Percentiles rank a stretch among this genome's conserved stretches.
These are phyloP conservation scores for Albula goreensis DNA, from an alignment of 2,113 vertebrate genomes.

Conservation along the genomic window DNA sequence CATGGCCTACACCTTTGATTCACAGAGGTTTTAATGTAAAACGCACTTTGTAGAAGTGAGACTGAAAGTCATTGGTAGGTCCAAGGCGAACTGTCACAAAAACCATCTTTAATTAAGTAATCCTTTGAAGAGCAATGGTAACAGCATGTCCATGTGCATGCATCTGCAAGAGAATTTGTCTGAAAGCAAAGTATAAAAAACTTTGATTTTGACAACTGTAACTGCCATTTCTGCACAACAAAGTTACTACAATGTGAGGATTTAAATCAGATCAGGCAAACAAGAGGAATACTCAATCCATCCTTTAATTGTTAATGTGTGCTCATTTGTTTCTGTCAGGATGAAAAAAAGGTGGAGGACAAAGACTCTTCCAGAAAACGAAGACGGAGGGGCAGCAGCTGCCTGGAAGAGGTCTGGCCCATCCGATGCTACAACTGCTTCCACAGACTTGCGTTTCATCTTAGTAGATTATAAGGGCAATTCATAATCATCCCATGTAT, in stretches of 20 bases:
- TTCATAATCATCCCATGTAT: neutral
- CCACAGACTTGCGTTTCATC: neutral
- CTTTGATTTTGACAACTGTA: neutral
- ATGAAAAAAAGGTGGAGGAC: conserved; percentile 78
- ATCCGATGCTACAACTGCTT: neutral
- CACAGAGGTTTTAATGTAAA: too few species aligned
- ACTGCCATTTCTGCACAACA: too few species aligned
- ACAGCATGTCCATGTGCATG: too few species aligned
- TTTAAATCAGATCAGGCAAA: neutral
- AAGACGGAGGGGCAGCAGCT: conserved; percentile 75
- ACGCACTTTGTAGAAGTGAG: too few species aligned
- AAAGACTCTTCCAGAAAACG: conserved; percentile 83
- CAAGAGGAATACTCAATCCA: neutral
- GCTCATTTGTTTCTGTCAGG: conserved; percentile 60
- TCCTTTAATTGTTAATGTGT: neutral
- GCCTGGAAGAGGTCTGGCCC: conserved; percentile 78
- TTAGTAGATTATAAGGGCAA: neutral
- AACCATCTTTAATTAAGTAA: too few species aligned
- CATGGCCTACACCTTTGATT: too few species aligned
- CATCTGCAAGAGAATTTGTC: too few species aligned
- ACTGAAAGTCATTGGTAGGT: too few species aligned
- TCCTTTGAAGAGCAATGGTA: too few species aligned
- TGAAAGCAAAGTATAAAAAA: neutral
- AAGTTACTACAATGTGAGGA: neutral
- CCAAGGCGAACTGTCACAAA: too few species aligned